Evolutionary conservation across 2,797 vertebrate species (phyloP).

Genomic region (Podargus strigoides): DNA sequence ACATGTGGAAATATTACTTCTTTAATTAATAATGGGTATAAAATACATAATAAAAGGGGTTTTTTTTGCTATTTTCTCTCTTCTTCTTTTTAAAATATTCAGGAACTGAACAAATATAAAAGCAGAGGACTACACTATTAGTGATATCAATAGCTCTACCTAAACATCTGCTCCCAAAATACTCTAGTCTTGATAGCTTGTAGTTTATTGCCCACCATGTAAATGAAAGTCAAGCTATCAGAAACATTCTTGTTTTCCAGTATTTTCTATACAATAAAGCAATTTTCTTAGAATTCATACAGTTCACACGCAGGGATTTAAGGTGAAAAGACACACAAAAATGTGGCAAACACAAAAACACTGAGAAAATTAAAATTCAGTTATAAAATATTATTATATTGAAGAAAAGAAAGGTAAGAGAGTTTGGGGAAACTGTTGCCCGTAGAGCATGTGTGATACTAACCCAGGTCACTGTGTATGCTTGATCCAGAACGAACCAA

Average conservation of each 20-base stretch:
- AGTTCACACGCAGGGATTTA: neutral
- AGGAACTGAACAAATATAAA: neutral
- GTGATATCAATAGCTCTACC: neutral
- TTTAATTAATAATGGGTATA: neutral
- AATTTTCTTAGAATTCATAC: neutral
- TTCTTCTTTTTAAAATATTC: neutral
- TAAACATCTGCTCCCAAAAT: neutral
- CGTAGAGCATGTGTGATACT: neutral
- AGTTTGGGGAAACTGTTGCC: neutral
- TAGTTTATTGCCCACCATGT: neutral
- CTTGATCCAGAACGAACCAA: neutral
- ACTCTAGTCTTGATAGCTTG: neutral
- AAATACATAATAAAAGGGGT: neutral
- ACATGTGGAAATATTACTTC: neutral
- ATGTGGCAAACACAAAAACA: neutral
- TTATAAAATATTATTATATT: neutral
- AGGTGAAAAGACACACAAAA: neutral
- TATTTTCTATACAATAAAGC: neutral
- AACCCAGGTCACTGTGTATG: neutral
- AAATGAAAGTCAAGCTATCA: neutral
- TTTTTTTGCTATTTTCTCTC: accelerated
- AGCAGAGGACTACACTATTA: neutral
- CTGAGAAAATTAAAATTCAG: neutral
- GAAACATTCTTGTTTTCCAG: neutral
- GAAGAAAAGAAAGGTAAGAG: neutral